phyloP scores from a whole-genome alignment of 2,113 vertebrate species.

The Calyptomena viridis region DNA sequence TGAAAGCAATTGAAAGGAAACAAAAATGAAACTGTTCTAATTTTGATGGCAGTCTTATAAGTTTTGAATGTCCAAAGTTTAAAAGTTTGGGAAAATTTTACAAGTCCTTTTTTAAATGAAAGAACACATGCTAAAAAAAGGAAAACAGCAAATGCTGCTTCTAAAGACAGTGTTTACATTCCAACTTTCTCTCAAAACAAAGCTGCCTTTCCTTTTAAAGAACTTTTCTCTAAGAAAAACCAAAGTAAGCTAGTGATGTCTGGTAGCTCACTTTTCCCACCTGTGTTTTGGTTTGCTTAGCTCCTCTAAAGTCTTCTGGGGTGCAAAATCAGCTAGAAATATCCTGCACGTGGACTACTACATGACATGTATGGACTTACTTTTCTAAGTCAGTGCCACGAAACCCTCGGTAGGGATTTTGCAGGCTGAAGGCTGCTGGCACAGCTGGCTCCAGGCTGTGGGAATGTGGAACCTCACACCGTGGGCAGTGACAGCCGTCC shows the following conservation, averaged over 20 bases:
- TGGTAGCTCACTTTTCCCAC: neutral
- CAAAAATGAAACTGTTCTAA: neutral
- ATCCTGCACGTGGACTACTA: too few relatives aligned
- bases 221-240: neutral
- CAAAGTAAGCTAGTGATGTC: neutral
- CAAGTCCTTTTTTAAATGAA: neutral
- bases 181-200: slow-evolving; percentile 15
- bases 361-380: neutral
- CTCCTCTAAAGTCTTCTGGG: neutral
- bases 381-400: neutral
- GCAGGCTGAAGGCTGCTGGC: neutral
- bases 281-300: neutral
- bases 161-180: neutral
- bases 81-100: neutral
- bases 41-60: neutral
- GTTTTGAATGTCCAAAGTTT: neutral
- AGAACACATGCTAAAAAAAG: neutral
- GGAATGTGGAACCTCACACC: neutral
- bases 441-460: neutral
- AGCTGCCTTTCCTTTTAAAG: neutral
- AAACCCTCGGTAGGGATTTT: neutral
- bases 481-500: fast-evolving
- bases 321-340: neutral
- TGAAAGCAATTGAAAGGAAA: neutral
- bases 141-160: neutral